phyloP scores from a whole-genome alignment of 1,140 invertebrate species.

The Trachymyrmex septentrionalis region DNA sequence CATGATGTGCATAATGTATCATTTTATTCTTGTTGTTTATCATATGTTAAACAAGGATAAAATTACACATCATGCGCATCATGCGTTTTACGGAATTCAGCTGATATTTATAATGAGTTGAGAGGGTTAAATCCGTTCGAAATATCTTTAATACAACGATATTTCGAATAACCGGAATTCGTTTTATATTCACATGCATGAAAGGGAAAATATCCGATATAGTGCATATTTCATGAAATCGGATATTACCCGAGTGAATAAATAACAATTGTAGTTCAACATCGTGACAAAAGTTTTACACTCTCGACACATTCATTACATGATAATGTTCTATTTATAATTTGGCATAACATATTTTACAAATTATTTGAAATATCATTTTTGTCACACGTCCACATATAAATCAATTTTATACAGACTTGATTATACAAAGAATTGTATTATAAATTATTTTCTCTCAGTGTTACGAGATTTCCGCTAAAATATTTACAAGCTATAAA shows the following conservation, averaged over 20 bases:
- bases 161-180: not conserved
- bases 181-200: not conserved
- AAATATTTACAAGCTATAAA: not conserved
- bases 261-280: constrained; percentile 21
- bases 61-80: too few relatives aligned
- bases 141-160: not conserved
- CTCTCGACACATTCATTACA: constrained; percentile 77
- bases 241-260: constrained; percentile 24
- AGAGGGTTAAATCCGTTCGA: constrained; percentile 55
- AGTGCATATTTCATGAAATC: constrained; percentile 17
- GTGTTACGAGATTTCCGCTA: not conserved
- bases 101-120: constrained; percentile 59
- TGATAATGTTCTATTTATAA: constrained; percentile 73
- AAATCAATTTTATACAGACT: constrained; percentile 11
- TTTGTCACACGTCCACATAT: constrained; percentile 49
- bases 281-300: constrained; percentile 64
- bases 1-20: too few relatives aligned
- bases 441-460: not conserved
- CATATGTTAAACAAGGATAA: too few relatives aligned
- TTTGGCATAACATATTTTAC: constrained; percentile 74
- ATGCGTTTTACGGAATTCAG: too few relatives aligned
- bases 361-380: constrained; percentile 71
- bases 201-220: constrained; percentile 16
- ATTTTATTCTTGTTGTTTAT: too few relatives aligned
- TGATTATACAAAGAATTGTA: not conserved